A percentile compares a stretch with the other conserved stretches of the same genome.
Evolutionary conservation across 2,888 invertebrate species (phyloP).

Genomic region (Ypsolopha sequella): DNA sequence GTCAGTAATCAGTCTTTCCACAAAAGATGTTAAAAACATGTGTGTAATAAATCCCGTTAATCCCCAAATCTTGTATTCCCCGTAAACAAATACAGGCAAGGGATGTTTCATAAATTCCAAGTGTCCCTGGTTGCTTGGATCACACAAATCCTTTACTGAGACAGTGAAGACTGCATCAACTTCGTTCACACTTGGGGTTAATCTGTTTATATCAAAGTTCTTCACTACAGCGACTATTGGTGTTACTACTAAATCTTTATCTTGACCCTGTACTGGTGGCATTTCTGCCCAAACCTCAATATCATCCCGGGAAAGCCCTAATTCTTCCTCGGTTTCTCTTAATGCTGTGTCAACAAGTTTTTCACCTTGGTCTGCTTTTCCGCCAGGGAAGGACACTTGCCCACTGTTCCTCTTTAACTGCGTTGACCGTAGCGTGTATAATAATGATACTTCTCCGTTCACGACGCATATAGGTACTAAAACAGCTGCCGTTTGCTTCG

Average conservation of each 20-base stretch:
- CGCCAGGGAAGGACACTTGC: conserved; percentile 92
- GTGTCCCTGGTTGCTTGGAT: conserved; percentile 68
- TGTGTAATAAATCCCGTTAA: conserved; percentile 84
- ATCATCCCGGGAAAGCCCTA: conserved; percentile 73
- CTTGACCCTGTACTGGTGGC: conserved; percentile 33
- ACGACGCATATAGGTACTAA: conserved; percentile 84
- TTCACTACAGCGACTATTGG: conserved; percentile 76
- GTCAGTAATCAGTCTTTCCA: conserved; percentile 32
- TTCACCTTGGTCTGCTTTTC: conserved; percentile 77
- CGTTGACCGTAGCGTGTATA: conserved; percentile 86
- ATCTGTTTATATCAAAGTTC: conserved; percentile 56
- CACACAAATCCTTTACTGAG: conserved; percentile 74
- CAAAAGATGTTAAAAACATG: conserved; percentile 58
- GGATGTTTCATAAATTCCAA: conserved; percentile 69
- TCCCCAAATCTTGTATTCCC: conserved; percentile 78
- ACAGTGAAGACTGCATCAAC: conserved; percentile 85
- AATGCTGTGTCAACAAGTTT: conserved; percentile 80
- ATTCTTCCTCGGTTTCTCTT: conserved; percentile 91
- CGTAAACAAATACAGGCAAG: conserved; percentile 70
- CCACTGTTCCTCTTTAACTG: conserved; percentile 81
- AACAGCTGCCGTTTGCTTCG: conserved; percentile 77
- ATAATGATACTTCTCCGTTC: conserved; percentile 77
- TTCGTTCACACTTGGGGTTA: conserved; percentile 76
- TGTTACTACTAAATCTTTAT: conserved; percentile 70
- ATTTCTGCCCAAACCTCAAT: conserved; percentile 78